These are phyloP conservation scores for Apodemia hepburni DNA, from an alignment of 2,888 invertebrate genomes.

Conservation along the genomic window DNA sequence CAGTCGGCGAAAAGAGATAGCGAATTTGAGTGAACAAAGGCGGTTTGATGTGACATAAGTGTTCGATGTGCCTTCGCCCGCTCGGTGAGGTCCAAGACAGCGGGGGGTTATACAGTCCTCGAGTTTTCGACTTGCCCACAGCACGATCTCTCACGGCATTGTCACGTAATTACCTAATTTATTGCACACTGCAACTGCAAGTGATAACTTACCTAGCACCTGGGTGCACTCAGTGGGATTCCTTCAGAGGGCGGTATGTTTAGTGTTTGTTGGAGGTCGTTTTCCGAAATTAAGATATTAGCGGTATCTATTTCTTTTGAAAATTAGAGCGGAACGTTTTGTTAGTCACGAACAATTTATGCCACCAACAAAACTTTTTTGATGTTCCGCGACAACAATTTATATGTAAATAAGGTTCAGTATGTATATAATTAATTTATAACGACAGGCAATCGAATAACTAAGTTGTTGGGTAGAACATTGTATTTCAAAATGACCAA, in stretches of 20 bases:
- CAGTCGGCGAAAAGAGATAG: slow-evolving; percentile 48
- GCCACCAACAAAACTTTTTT: slow-evolving; percentile 20
- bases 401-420: slow-evolving; percentile 2
- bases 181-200: slow-evolving; percentile 55
- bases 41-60: slow-evolving; percentile 61
- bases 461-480: slow-evolving; percentile 22
- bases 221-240: slow-evolving; percentile 43
- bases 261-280: slow-evolving; percentile 60
- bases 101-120: slow-evolving; percentile 51
- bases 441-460: neutral
- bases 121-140: slow-evolving; percentile 52
- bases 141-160: slow-evolving; percentile 59
- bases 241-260: slow-evolving; percentile 63
- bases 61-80: slow-evolving; percentile 43
- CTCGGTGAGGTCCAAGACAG: slow-evolving; percentile 66
- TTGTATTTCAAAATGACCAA: neutral
- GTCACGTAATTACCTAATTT: slow-evolving; percentile 74
- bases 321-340: slow-evolving; percentile 55
- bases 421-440: slow-evolving; percentile 13
- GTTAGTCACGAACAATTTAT: slow-evolving; percentile 52
- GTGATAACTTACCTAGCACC: slow-evolving; percentile 49
- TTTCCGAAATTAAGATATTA: slow-evolving; percentile 74
- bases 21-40: slow-evolving; percentile 66
- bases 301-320: slow-evolving; percentile 43
- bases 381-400: slow-evolving; percentile 12